These are phyloP conservation scores for Diabrotica balteata DNA, from an alignment of 2,888 invertebrate genomes.

Conservation along the genomic window DNA sequence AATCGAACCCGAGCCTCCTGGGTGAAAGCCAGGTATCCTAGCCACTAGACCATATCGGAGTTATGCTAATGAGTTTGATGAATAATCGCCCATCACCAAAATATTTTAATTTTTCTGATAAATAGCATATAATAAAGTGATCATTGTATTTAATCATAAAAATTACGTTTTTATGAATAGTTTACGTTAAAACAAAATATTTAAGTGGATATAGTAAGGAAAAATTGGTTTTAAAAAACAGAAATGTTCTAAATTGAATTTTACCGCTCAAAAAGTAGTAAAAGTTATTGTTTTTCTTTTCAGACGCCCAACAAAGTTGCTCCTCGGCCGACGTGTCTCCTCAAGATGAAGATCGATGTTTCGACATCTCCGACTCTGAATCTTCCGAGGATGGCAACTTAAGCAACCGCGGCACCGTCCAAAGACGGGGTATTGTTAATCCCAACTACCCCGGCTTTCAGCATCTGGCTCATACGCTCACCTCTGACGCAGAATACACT, in stretches of 20 bases:
- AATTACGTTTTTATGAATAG: too few species aligned
- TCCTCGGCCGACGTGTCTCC: conserved; percentile 62
- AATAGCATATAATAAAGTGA: too few species aligned
- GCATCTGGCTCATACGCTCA: conserved; percentile 76
- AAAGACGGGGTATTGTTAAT: conserved; percentile 71
- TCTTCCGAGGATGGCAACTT: conserved; percentile 58
- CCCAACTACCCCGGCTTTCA: conserved; percentile 87
- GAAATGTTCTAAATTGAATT: too few species aligned
- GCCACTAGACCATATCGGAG: conserved; percentile 53
- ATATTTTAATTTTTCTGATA: too few species aligned
- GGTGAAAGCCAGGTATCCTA: conserved; percentile 77
- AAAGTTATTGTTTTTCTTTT: conserved; percentile 25
- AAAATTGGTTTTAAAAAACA: too few species aligned
- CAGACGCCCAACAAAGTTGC: conserved; percentile 59
- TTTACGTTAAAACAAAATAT: too few species aligned
- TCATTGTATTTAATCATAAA: too few species aligned
- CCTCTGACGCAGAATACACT: conserved; percentile 60
- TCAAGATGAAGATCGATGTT: conserved; percentile 63
- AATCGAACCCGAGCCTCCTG: conserved; percentile 79
- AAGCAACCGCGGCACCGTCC: conserved; percentile 55
- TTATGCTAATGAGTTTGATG: too few species aligned
- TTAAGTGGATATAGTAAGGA: too few species aligned
- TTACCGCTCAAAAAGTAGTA: too few species aligned
- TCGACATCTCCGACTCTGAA: conserved; percentile 65
- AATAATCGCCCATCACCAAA: too few species aligned